A percentile compares a stretch with the other conserved stretches of the same genome.
phyloP scores from a whole-genome alignment of 2,113 vertebrate species.

The Herpetotheres cachinnans region DNA sequence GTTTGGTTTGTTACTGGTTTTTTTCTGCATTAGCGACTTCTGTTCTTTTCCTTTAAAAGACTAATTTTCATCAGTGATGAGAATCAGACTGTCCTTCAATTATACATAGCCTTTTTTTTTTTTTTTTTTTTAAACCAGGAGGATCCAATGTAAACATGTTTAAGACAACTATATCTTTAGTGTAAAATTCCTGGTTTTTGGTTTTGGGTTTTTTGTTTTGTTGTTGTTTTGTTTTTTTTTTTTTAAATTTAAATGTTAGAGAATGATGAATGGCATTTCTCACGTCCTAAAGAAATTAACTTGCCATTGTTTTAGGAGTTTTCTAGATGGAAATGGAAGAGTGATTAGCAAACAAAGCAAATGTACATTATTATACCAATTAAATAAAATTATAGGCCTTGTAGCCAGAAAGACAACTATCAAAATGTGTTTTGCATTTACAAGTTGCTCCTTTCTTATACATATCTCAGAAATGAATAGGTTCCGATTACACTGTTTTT shows the following conservation, averaged over 20 bases:
- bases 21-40: neutral
- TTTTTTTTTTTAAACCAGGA: neutral
- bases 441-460: neutral
- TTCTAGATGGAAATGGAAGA: neutral
- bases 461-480: neutral
- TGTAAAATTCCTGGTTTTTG: neutral
- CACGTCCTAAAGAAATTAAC: neutral
- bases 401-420: neutral
- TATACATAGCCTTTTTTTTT: neutral
- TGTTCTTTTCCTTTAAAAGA: neutral
- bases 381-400: neutral
- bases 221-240: no score
- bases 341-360: neutral
- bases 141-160: neutral
- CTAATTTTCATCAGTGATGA: neutral
- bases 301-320: neutral
- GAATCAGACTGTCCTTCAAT: neutral
- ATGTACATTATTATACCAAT: neutral
- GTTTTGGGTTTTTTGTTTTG: no score
- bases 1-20: neutral
- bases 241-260: neutral
- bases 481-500: neutral
- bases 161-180: neutral
- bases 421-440: neutral
- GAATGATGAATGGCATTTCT: neutral